phyloP scores from a whole-genome alignment of 2,113 vertebrate genomes.

The Myrmophylax atrothorax region DNA sequence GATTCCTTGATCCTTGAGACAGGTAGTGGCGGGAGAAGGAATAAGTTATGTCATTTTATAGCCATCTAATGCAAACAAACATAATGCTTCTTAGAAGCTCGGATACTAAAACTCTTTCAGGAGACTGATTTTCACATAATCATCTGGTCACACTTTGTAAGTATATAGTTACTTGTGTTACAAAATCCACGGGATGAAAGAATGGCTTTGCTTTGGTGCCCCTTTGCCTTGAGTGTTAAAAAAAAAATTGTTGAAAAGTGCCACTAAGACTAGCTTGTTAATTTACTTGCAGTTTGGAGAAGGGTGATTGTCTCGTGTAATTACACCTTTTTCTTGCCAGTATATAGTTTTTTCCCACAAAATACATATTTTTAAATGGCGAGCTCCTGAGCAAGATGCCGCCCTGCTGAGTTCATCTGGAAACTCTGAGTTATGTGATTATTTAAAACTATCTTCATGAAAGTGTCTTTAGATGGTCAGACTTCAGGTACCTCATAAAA shows the following conservation, averaged over 20 bases:
- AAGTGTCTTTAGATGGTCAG: neutral
- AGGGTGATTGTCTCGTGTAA: neutral
- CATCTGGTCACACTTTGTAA: neutral
- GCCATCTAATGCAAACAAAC: neutral
- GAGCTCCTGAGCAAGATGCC: neutral
- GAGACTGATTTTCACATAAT: neutral
- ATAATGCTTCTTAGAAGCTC: neutral
- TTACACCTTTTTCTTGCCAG: neutral
- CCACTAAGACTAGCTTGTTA: neutral
- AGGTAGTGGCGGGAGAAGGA: neutral
- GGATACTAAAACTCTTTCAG: neutral
- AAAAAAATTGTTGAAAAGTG: neutral
- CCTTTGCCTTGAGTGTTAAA: neutral
- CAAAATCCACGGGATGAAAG: neutral
- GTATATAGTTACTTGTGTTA: neutral
- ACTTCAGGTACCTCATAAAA: neutral
- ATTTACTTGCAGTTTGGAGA: neutral
- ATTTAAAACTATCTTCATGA: neutral
- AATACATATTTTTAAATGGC: neutral
- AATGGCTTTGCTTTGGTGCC: neutral
- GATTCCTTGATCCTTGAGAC: neutral
- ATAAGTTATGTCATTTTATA: neutral
- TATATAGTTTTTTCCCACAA: neutral
- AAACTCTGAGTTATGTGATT: neutral
- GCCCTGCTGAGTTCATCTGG: neutral